phyloP scores from a whole-genome alignment of 2,113 vertebrate species.

The Orientallactaga bullata region DNA sequence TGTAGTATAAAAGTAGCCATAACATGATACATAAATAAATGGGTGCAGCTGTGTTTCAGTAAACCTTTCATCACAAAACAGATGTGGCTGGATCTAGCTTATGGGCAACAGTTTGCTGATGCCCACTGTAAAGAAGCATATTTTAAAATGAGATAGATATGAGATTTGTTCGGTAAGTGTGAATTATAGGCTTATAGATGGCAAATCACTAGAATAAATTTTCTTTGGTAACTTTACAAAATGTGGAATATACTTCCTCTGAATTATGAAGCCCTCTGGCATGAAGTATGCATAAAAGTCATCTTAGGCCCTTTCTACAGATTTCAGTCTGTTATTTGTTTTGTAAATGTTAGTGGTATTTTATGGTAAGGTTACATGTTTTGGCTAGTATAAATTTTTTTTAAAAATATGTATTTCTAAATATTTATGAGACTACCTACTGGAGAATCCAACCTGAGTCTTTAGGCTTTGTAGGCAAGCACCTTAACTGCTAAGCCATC shows the following conservation, averaged over 20 bases:
- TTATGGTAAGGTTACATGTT: constrained; percentile 18
- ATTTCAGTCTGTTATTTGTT: constrained; percentile 22
- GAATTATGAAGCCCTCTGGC: neutral
- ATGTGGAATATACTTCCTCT: neutral
- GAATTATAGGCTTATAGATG: constrained; percentile 22
- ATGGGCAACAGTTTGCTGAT: neutral
- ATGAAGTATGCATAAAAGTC: neutral
- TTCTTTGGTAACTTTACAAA: neutral
- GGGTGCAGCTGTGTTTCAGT: neutral
- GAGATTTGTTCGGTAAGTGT: constrained; percentile 3
- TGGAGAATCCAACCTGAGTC: too few species aligned
- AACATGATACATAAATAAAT: neutral
- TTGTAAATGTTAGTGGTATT: constrained; percentile 52
- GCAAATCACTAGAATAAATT: neutral
- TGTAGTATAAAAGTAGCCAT: constrained; percentile 22
- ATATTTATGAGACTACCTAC: too few species aligned
- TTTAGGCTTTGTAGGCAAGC: too few species aligned
- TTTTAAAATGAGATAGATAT: neutral
- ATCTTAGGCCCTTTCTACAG: neutral
- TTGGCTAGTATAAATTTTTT: too few species aligned
- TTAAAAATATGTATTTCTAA: too few species aligned
- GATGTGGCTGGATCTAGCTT: neutral
- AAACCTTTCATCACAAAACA: constrained; percentile 28
- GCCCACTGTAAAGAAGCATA: neutral
- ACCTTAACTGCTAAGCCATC: too few species aligned